Evolutionary conservation across 2,113 vertebrate species (phyloP).

Genomic region (Peromyscus polionotus): DNA sequence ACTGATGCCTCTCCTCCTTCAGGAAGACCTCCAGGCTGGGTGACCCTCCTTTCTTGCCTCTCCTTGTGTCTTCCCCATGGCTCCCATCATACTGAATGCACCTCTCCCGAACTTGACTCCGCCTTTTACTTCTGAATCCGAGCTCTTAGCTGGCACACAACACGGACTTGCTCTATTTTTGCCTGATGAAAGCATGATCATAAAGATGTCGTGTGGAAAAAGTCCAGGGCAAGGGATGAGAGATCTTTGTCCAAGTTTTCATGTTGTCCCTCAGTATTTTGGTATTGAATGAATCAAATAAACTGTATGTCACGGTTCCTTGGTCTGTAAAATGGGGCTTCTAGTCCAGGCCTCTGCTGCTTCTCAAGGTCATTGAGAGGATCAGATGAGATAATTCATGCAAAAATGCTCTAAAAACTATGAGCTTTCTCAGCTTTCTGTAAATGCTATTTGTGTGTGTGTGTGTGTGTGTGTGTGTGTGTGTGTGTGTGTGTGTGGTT

Average conservation of each 20-base stretch:
- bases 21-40: not conserved
- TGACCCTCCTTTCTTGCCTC: not conserved
- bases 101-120: not conserved
- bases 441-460: slow-evolving; percentile 5
- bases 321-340: not conserved
- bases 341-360: not conserved
- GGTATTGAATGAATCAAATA: not conserved
- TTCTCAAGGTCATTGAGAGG: slow-evolving; percentile 43
- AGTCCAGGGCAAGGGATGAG: not conserved
- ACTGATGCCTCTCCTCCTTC: not conserved
- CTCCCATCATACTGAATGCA: not conserved
- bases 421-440: slow-evolving; percentile 44
- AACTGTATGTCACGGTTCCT: not conserved
- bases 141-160: not conserved
- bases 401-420: slow-evolving; percentile 47
- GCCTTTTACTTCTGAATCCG: not conserved
- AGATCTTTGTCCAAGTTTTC: slow-evolving; percentile 1
- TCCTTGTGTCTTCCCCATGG: not conserved
- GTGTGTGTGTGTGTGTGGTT: not conserved
- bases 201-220: not conserved
- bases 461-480: not conserved
- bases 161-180: not conserved
- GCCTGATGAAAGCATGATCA: not conserved
- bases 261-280: not conserved
- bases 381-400: slow-evolving; percentile 17